Conservation (phyloP, 2,888 invertebrate species). For the Nomada fucata region DNA sequence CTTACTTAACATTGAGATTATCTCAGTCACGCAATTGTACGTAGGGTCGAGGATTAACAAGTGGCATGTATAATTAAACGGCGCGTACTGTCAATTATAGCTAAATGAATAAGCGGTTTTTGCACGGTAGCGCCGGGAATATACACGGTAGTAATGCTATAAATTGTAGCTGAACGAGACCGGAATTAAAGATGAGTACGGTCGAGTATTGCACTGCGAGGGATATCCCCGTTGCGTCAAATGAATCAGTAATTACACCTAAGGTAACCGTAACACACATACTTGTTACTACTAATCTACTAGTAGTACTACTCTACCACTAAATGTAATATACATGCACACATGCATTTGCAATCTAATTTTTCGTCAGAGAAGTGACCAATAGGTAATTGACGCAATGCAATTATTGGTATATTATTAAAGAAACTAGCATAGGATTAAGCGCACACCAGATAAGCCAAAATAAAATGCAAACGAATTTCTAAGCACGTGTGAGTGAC, state of each 20-base stretch:
- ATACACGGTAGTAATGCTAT: neutral
- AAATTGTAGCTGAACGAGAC: neutral
- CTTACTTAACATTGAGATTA: neutral
- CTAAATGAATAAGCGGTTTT: neutral
- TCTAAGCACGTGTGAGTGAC: neutral
- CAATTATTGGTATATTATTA: neutral
- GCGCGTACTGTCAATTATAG: conserved; percentile 17
- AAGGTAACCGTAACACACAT: neutral
- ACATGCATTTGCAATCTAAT: neutral
- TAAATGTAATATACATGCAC: neutral
- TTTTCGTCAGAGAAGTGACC: neutral
- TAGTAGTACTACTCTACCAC: no score
- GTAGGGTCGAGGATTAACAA: neutral
- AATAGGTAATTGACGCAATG: neutral
- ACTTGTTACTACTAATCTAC: neutral
- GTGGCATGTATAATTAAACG: neutral
- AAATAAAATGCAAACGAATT: neutral
- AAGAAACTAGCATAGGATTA: neutral
- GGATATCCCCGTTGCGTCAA: conserved; percentile 56
- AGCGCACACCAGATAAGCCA: neutral
- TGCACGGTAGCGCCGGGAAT: neutral
- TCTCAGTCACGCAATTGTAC: neutral
- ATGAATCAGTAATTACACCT: neutral
- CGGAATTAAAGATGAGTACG: conserved; percentile 24
- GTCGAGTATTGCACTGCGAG: conserved; percentile 8